These are phyloP conservation scores for Drosophila nigrodunni DNA, from an alignment of 1,140 invertebrate genomes.

Conservation along the genomic window DNA sequence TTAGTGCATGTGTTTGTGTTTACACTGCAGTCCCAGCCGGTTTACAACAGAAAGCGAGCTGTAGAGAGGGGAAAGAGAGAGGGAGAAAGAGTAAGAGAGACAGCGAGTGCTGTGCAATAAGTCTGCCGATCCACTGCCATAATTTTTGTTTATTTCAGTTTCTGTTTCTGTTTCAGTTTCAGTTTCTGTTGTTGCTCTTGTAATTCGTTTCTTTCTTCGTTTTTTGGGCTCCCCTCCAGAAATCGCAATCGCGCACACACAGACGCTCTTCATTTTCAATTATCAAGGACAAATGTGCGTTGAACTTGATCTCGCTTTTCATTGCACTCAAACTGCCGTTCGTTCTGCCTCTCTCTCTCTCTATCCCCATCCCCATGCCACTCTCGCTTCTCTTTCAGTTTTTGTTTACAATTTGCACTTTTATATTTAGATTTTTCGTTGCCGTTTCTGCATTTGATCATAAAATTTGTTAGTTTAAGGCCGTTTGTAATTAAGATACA, in stretches of 20 bases:
- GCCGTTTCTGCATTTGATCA: slow-evolving; percentile 28
- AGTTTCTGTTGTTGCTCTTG: slow-evolving; percentile 50
- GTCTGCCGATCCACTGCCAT: slow-evolving; percentile 81
- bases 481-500: slow-evolving; percentile 68
- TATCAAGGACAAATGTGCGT: slow-evolving; percentile 83
- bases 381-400: slow-evolving; percentile 25
- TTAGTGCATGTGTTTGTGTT: slow-evolving; percentile 63
- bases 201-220: slow-evolving; percentile 54
- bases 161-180: slow-evolving; percentile 55
- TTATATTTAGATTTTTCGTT: slow-evolving; percentile 69
- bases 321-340: slow-evolving; percentile 43
- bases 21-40: slow-evolving; percentile 54
- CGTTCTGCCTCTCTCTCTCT: slow-evolving; percentile 1
- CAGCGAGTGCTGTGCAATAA: slow-evolving; percentile 57
- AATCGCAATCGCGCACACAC: too few species aligned
- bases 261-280: slow-evolving; percentile 55
- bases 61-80: slow-evolving; percentile 13
- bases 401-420: slow-evolving; percentile 67
- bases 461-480: slow-evolving; percentile 76
- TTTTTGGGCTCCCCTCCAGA: too few species aligned
- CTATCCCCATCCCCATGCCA: slow-evolving; percentile 11
- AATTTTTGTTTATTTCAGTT: slow-evolving; percentile 75
- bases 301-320: slow-evolving; percentile 82
- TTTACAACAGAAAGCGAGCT: slow-evolving; percentile 53
- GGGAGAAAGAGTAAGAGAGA: slow-evolving; percentile 23